phyloP scores from a whole-genome alignment of 2,888 invertebrate genomes.

The Abscondita cerata region DNA sequence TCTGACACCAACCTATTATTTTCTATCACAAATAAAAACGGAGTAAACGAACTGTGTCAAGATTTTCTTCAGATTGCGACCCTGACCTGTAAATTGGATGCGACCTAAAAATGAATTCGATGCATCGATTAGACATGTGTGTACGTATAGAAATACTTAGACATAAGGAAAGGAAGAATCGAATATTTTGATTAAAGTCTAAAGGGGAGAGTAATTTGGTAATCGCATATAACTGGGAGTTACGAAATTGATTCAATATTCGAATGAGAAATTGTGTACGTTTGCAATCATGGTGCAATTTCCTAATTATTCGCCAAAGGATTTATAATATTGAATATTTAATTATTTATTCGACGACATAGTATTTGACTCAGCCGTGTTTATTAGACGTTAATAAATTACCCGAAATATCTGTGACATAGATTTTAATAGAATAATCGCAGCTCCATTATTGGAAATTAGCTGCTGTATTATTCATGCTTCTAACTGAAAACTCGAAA shows the following conservation, averaged over 20 bases:
- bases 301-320: constrained; percentile 41
- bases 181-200: constrained; percentile 21
- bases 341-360: constrained; percentile 26
- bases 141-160: constrained; percentile 3
- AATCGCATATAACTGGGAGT: constrained; percentile 27
- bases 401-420: constrained; percentile 1
- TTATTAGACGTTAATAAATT: constrained; percentile 20
- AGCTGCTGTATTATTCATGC: no score
- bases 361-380: constrained; percentile 18
- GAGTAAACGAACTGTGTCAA: constrained; percentile 61
- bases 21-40: constrained; percentile 54
- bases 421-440: neutral
- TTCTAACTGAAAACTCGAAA: no score
- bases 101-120: constrained; percentile 18
- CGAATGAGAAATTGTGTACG: constrained; percentile 26
- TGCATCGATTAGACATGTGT: constrained; percentile 25
- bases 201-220: constrained; percentile 24
- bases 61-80: constrained; percentile 48
- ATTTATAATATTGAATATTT: constrained; percentile 18
- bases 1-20: constrained; percentile 60
- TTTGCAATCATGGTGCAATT: constrained; percentile 43
- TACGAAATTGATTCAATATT: constrained; percentile 30
- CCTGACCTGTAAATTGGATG: constrained; percentile 32
- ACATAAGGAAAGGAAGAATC: constrained; percentile 21
- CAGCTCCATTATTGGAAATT: neutral